Conservation (phyloP, 1,140 invertebrate species). For the Diachasma alloeum region DNA sequence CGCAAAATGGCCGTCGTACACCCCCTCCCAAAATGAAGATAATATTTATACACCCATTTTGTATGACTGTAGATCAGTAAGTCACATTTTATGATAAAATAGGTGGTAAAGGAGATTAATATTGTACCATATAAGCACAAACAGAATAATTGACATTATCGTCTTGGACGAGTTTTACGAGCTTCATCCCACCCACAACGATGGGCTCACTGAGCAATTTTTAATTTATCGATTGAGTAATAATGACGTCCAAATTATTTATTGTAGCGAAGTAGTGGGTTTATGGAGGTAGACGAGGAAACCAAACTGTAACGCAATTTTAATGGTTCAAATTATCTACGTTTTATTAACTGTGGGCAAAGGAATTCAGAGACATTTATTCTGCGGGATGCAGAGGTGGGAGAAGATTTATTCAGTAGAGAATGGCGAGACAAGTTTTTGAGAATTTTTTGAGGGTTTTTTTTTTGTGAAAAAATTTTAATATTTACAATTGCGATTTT, state of each 20-base stretch:
- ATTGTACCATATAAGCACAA: not conserved
- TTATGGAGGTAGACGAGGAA: not conserved
- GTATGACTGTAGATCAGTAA: not conserved
- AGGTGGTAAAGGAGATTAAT: not conserved
- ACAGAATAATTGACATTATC: not conserved
- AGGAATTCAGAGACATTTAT: too few species aligned
- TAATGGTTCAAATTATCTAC: not conserved
- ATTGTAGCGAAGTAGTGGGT: constrained; percentile 8
- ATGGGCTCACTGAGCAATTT: not conserved
- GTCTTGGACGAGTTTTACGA: not conserved
- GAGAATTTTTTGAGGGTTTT: not conserved
- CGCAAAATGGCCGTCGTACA: not conserved
- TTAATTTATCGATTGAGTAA: not conserved
- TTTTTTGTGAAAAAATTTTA: too few species aligned
- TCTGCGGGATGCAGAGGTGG: too few species aligned
- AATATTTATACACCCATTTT: constrained; percentile 12
- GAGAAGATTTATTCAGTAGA: too few species aligned
- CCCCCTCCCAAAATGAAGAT: not conserved
- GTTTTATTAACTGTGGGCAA: not conserved
- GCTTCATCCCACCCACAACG: not conserved
- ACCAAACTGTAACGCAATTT: not conserved
- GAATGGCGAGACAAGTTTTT: not conserved
- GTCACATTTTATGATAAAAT: not conserved
- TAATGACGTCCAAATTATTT: constrained; percentile 16
- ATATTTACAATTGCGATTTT: too few species aligned